A percentile compares a stretch with the other conserved stretches of the same genome.
phyloP scores from a whole-genome alignment of 2,797 vertebrate species.

The Ciconia nigra region DNA sequence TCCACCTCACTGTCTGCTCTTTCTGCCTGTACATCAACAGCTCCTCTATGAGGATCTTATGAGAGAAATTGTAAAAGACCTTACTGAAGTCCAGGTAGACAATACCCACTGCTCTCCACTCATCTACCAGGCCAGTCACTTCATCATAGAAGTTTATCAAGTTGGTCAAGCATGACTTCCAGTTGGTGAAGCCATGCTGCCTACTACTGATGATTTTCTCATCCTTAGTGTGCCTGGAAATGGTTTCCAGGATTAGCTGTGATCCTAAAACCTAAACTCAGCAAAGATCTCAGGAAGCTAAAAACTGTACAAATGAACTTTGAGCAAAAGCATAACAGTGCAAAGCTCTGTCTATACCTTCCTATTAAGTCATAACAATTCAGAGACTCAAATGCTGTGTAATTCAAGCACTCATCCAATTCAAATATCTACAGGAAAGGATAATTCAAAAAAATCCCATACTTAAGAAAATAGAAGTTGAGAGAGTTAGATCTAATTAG shows the following conservation, averaged over 20 bases:
- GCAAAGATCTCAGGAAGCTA: not conserved
- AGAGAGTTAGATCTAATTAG: not conserved
- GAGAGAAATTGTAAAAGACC: not conserved
- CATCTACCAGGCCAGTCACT: not conserved
- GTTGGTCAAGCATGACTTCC: not conserved
- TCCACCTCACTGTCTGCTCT: not conserved
- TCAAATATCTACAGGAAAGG: not conserved
- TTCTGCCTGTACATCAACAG: not conserved
- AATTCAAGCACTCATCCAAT: not conserved
- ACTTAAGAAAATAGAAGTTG: not conserved
- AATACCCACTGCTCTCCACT: not conserved
- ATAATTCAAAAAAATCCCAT: not conserved
- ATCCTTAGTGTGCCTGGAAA: not conserved
- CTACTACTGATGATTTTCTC: not conserved
- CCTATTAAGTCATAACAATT: not conserved
- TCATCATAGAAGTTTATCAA: not conserved
- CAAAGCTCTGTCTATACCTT: not conserved
- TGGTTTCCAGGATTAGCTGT: not conserved
- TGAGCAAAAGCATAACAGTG: not conserved
- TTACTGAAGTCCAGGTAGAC: not conserved
- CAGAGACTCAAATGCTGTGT: not conserved
- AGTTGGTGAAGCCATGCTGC: not conserved
- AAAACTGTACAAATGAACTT: not conserved
- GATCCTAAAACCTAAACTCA: not conserved
- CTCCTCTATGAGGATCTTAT: not conserved